phyloP scores from a whole-genome alignment of 2,888 invertebrate species.

The Stenodema calcarata region DNA sequence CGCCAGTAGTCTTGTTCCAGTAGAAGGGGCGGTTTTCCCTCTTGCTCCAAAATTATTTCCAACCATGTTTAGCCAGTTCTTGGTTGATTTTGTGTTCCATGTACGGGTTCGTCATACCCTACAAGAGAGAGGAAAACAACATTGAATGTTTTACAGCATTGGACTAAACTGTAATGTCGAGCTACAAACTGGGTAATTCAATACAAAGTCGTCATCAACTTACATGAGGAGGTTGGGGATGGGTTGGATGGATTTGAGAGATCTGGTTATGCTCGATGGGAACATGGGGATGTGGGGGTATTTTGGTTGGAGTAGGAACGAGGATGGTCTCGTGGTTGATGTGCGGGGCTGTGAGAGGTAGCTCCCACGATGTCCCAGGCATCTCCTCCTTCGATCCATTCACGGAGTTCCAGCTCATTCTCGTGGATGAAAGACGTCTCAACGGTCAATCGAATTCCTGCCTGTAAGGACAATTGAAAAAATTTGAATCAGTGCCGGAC shows the following conservation, averaged over 20 bases:
- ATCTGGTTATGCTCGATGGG: slow-evolving; percentile 42
- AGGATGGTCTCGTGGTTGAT: slow-evolving; percentile 57
- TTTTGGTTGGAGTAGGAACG: slow-evolving; percentile 63
- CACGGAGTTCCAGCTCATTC: slow-evolving; percentile 52
- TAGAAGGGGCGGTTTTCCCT: slow-evolving; percentile 93
- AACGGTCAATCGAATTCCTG: background rate
- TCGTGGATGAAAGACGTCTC: background rate
- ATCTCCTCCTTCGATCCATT: slow-evolving; percentile 50
- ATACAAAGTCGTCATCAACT: slow-evolving; percentile 40
- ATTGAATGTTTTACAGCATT: no score
- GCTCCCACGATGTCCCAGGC: slow-evolving; percentile 53
- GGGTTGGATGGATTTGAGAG: slow-evolving; percentile 52
- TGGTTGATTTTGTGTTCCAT: slow-evolving; percentile 67
- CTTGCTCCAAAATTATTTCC: slow-evolving; percentile 97
- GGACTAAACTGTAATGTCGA: no score
- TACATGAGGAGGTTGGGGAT: slow-evolving; percentile 58
- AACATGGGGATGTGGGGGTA: slow-evolving; percentile 58
- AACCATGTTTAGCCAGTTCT: slow-evolving; percentile 83
- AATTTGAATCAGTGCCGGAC: no score
- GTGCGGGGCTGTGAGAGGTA: slow-evolving; percentile 33
- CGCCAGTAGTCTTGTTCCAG: slow-evolving; percentile 94
- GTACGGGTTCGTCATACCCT: slow-evolving; percentile 59
- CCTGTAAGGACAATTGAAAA: no score
- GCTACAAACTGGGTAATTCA: background rate
- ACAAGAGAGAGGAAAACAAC: slow-evolving; percentile 49